Conservation (phyloP, 2,888 invertebrate genomes). For the Acrocera orbiculus region DNA sequence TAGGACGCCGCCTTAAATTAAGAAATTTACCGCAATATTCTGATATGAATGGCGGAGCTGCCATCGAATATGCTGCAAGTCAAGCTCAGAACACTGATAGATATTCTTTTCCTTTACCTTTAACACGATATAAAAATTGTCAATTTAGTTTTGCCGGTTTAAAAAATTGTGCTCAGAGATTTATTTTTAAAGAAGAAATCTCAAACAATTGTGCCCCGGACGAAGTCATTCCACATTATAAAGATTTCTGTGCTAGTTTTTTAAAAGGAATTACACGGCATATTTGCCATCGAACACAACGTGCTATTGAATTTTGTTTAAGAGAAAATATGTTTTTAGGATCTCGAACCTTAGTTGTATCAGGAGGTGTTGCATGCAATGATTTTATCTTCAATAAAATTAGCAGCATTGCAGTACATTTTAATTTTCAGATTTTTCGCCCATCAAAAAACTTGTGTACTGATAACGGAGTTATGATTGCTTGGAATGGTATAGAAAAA, state of each 20-base stretch:
- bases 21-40: conserved; percentile 52
- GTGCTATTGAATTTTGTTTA: conserved; percentile 61
- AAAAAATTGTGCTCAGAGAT: conserved; percentile 40
- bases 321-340: conserved; percentile 40
- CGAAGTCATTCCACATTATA: conserved; percentile 51
- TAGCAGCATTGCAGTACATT: conserved; percentile 43
- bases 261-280: conserved; percentile 59
- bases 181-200: conserved; percentile 41
- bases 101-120: conserved; percentile 46
- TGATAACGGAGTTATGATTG: conserved; percentile 98
- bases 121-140: conserved; percentile 53
- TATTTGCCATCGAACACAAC: conserved; percentile 61
- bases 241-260: conserved; percentile 74
- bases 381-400: conserved; percentile 57
- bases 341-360: conserved; percentile 49
- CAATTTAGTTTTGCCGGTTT: conserved; percentile 84
- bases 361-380: conserved; percentile 95
- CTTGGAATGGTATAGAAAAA: conserved; percentile 91
- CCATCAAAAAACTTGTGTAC: conserved; percentile 80
- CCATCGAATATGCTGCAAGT: conserved; percentile 65
- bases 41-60: conserved; percentile 58
- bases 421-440: conserved; percentile 46
- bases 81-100: conserved; percentile 42
- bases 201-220: too few species aligned
- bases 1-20: conserved; percentile 70